Evolutionary conservation across 1,140 invertebrate species (phyloP).

Genomic region (Euglossa dilemma): DNA sequence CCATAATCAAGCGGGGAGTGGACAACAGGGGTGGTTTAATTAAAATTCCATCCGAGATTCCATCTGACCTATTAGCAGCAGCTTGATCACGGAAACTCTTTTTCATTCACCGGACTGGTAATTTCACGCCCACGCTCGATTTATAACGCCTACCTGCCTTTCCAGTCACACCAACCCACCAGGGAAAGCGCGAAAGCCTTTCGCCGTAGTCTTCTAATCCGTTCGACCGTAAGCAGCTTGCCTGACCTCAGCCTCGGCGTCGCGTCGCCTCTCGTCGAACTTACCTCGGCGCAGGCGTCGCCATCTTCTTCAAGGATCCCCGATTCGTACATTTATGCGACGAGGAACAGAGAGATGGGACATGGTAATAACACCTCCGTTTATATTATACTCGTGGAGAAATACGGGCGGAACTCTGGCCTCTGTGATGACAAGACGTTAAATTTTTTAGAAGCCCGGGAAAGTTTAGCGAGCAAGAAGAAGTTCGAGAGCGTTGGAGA

Average conservation of each 20-base stretch:
- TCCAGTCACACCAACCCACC: neutral
- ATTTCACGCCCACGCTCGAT: conserved; percentile 17
- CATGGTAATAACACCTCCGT: neutral
- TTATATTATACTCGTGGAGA: neutral
- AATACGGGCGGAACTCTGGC: neutral
- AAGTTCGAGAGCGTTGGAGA: conserved; percentile 15
- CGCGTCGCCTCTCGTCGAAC: neutral
- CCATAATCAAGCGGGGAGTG: neutral
- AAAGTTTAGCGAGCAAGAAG: neutral
- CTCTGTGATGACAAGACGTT: neutral
- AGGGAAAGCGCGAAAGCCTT: neutral
- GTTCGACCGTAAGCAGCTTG: conserved; percentile 2
- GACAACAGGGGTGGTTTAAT: conserved; percentile 10
- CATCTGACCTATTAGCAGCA: conserved; percentile 26
- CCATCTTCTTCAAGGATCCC: neutral
- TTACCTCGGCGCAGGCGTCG: neutral
- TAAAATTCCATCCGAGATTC: conserved; percentile 20
- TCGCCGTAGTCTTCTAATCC: conserved; percentile 11
- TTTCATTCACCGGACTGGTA: conserved; percentile 16
- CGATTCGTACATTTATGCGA: too few relatives aligned
- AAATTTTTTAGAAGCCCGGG: neutral
- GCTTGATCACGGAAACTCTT: conserved; percentile 5
- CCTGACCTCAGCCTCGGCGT: neutral
- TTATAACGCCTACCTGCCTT: neutral
- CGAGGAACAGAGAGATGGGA: neutral